Percentiles rank a stretch among this genome's conserved stretches.
Conservation (phyloP, 1,140 invertebrate genomes). For the Pseudomyrmex cubaensis region DNA sequence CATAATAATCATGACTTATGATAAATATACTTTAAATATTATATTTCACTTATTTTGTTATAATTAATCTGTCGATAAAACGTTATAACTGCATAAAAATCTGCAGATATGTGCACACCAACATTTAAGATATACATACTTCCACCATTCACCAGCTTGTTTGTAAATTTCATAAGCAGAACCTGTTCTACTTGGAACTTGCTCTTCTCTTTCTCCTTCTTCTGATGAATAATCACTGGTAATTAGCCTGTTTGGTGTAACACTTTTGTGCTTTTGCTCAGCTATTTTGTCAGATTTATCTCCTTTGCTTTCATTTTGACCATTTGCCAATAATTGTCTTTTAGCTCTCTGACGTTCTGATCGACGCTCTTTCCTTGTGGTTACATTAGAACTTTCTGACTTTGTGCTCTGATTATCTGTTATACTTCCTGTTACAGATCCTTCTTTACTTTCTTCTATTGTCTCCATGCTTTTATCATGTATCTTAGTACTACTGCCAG, state of each 20-base stretch:
- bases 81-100: too few species aligned
- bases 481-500: slow-evolving; percentile 67
- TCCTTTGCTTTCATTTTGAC: slow-evolving; percentile 76
- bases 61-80: too few species aligned
- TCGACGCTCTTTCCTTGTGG: slow-evolving; percentile 76
- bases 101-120: not conserved
- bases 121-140: slow-evolving; percentile 77
- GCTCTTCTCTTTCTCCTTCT: slow-evolving; percentile 80
- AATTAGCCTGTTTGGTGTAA: slow-evolving; percentile 67
- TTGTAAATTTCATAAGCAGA: slow-evolving; percentile 83
- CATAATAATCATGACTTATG: too few species aligned
- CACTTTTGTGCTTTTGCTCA: slow-evolving; percentile 70
- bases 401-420: slow-evolving; percentile 58
- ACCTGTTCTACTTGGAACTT: slow-evolving; percentile 67
- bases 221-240: slow-evolving; percentile 84
- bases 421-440: slow-evolving; percentile 33
- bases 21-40: too few species aligned
- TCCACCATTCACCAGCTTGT: slow-evolving; percentile 84
- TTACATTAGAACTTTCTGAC: slow-evolving; percentile 68
- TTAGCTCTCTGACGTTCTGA: slow-evolving; percentile 81
- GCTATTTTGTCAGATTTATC: slow-evolving; percentile 56
- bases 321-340: slow-evolving; percentile 78
- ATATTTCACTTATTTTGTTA: too few species aligned
- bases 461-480: slow-evolving; percentile 76
- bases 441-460: slow-evolving; percentile 69